Evolutionary conservation across 2,113 vertebrate species (phyloP).

Genomic region (Clarias macrocephalus): DNA sequence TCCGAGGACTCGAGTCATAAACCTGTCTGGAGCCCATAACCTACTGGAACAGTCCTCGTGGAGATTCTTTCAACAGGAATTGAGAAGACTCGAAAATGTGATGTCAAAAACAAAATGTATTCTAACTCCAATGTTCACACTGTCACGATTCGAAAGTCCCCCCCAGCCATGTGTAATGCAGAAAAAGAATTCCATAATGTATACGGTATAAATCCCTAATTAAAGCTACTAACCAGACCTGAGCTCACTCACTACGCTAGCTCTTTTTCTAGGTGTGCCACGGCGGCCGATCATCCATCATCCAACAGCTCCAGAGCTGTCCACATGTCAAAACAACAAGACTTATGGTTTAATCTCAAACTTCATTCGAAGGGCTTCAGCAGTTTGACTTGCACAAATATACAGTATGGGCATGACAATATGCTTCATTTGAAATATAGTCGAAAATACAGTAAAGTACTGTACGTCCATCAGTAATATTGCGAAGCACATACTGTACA

Average conservation of each 20-base stretch:
- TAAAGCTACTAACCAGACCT: not conserved
- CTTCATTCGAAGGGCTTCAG: conserved; percentile 1
- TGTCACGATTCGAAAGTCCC: not conserved
- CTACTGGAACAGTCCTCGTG: not conserved
- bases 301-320: conserved; percentile 2
- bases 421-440: no score
- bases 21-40: conserved; percentile 11
- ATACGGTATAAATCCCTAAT: not conserved
- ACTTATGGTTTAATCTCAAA: conserved; percentile 24
- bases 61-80: not conserved
- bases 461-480: not conserved
- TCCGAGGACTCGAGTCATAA: conserved; percentile 2
- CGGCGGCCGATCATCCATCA: conserved; percentile 3
- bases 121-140: not conserved
- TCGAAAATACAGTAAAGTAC: not conserved
- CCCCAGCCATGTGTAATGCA: no score
- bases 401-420: not conserved
- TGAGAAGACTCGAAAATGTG: not conserved
- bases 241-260: not conserved
- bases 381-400: not conserved
- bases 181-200: not conserved
- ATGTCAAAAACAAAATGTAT: not conserved
- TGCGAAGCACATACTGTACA: not conserved
- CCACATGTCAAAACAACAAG: conserved; percentile 10
- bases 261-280: not conserved